Conservation (phyloP, 2,113 vertebrate species). For the Xiphophorus hellerii region DNA sequence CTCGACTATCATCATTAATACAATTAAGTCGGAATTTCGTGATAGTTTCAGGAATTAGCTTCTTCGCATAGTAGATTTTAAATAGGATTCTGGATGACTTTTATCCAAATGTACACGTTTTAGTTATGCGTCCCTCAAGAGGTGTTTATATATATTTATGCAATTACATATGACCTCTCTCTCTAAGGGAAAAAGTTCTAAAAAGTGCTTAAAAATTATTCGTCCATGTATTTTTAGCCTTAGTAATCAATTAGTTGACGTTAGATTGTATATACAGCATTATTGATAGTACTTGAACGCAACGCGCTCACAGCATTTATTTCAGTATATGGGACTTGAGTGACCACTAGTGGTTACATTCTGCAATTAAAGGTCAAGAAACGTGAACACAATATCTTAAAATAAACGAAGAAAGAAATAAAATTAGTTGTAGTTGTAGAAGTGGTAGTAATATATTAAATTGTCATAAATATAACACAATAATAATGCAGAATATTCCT, state of each 20-base stretch:
- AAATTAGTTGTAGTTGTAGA: no score
- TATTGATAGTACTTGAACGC: constrained; percentile 7
- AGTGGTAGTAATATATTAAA: not conserved
- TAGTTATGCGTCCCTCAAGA: no score
- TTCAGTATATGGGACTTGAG: not conserved
- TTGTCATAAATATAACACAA: not conserved
- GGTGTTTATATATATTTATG: no score
- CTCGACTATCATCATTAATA: not conserved
- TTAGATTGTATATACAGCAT: fast-evolving
- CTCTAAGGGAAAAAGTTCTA: not conserved
- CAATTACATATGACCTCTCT: not conserved
- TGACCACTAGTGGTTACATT: constrained; percentile 5
- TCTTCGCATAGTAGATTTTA: not conserved
- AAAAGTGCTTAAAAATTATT: not conserved
- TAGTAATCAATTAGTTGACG: not conserved
- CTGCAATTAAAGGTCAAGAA: not conserved
- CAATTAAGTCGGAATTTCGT: not conserved
- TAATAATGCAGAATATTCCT: not conserved
- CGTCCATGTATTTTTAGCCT: no score
- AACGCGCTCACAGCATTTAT: not conserved
- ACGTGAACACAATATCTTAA: not conserved
- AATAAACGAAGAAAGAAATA: no score
- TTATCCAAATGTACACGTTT: not conserved
- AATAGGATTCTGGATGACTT: not conserved
- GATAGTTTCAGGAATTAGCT: not conserved